Evolutionary conservation across 1,140 invertebrate genomes (phyloP).

Genomic region (Sycophaga agraensis): DNA sequence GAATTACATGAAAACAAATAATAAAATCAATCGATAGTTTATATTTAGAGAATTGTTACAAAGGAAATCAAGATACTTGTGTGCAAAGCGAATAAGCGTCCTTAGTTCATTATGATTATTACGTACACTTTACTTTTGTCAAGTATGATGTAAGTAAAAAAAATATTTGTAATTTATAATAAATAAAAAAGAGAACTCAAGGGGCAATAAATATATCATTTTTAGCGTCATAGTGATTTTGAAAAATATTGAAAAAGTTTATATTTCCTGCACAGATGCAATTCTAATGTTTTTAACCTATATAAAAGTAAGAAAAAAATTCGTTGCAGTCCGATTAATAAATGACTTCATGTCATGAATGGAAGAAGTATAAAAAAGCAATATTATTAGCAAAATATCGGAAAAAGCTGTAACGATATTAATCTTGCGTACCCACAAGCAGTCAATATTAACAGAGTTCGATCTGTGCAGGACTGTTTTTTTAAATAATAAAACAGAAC

Average conservation of each 20-base stretch:
- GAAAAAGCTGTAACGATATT: background rate
- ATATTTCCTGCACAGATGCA: slow-evolving; percentile 17
- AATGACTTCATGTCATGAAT: background rate
- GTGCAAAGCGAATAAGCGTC: background rate
- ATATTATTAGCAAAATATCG: slow-evolving; percentile 20
- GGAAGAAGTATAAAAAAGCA: slow-evolving; percentile 15
- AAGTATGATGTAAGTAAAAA: background rate
- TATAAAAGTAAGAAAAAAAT: too few relatives aligned
- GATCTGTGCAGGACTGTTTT: slow-evolving; percentile 23
- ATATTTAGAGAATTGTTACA: too few relatives aligned
- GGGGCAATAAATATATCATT: slow-evolving; percentile 30
- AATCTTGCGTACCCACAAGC: background rate
- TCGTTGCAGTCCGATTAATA: too few relatives aligned
- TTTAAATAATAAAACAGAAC: slow-evolving; percentile 25
- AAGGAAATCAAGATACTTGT: too few relatives aligned
- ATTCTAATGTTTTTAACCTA: slow-evolving; percentile 6
- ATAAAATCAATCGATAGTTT: too few relatives aligned
- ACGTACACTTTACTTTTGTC: background rate
- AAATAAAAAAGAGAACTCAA: slow-evolving; percentile 23
- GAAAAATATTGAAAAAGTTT: slow-evolving; percentile 5
- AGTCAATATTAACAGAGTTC: slow-evolving; percentile 28
- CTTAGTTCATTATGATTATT: background rate
- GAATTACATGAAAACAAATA: too few relatives aligned
- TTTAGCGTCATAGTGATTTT: slow-evolving; percentile 5
- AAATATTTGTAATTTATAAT: slow-evolving; percentile 5